Evolutionary conservation across 2,888 invertebrate species (phyloP).

Genomic region (Brachyopa scutellaris): DNA sequence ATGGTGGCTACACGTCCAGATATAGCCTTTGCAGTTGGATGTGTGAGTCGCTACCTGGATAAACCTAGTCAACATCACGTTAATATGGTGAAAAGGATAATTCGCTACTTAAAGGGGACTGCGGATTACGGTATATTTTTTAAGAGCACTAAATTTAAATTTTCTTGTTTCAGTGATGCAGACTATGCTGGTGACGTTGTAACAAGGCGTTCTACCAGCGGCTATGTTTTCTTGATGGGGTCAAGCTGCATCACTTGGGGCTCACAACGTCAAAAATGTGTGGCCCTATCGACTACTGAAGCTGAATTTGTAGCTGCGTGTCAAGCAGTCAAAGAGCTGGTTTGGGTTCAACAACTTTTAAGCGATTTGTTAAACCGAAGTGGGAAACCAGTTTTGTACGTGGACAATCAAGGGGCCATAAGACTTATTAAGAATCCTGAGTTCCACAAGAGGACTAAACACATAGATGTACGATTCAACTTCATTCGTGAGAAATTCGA

Average conservation of each 20-base stretch:
- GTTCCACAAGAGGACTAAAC: conserved; percentile 53
- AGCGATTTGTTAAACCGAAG: conserved; percentile 8
- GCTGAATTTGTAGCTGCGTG: no score
- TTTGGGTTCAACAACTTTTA: conserved; percentile 32
- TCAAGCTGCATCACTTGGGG: conserved; percentile 35
- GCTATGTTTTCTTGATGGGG: conserved; percentile 31
- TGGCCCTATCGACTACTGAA: no score
- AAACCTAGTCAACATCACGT: conserved; percentile 37
- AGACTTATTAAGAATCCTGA: conserved; percentile 48
- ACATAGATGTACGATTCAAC: conserved; percentile 51
- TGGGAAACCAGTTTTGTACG: conserved; percentile 46
- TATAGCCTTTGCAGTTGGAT: conserved; percentile 57
- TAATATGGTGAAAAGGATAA: conserved; percentile 36
- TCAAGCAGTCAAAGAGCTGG: conserved; percentile 38
- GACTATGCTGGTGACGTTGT: no score
- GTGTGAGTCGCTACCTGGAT: conserved; percentile 40
- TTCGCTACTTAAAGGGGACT: conserved; percentile 55
- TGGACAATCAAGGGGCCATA: conserved; percentile 47
- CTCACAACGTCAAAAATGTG: no score
- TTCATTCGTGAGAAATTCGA: no score
- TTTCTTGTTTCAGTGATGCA: no score
- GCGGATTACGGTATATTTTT: conserved; percentile 37
- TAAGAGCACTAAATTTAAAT: conserved; percentile 16
- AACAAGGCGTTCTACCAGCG: no score
- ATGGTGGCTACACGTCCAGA: no score